These are phyloP conservation scores for Hyles vespertilio DNA, from an alignment of 1,140 invertebrate genomes.

Conservation along the genomic window DNA sequence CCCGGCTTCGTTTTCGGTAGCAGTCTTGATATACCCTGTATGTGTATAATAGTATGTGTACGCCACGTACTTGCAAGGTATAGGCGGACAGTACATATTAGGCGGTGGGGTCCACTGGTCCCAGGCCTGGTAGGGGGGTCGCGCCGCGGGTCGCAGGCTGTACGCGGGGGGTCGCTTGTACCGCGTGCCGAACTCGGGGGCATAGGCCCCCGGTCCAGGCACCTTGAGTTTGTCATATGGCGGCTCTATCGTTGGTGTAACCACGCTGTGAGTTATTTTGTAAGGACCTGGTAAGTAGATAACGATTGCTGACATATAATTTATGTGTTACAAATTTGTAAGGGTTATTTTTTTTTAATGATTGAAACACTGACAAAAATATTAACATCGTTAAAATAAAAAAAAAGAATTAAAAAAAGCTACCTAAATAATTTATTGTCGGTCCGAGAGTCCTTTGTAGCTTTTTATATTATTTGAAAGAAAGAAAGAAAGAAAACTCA, in stretches of 20 bases:
- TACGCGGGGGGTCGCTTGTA: slow-evolving; percentile 45
- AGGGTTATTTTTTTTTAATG: no score
- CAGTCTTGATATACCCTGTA: no score
- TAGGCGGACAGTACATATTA: slow-evolving; percentile 56
- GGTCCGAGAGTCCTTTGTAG: no score
- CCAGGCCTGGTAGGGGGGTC: slow-evolving; percentile 36
- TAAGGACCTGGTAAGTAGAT: slow-evolving; percentile 28
- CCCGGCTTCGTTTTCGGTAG: no score
- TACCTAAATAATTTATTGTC: no score
- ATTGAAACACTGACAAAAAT: no score
- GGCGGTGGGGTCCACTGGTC: slow-evolving; percentile 59
- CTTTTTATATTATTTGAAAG: no score
- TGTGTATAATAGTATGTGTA: no score
- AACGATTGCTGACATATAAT: neutral
- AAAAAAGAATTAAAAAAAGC: no score
- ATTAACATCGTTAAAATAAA: no score
- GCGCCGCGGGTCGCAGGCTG: slow-evolving; percentile 32
- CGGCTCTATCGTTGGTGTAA: slow-evolving; percentile 29
- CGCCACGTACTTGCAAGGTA: slow-evolving; percentile 31
- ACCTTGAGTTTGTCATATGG: slow-evolving; percentile 20
- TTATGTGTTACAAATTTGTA: no score
- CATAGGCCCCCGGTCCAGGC: slow-evolving; percentile 42
- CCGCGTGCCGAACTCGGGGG: slow-evolving; percentile 11
- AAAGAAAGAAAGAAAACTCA: no score
- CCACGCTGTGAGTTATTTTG: slow-evolving; percentile 38